Base-by-base conservation (phyloP, 2,797 vertebrate genomes). In the Pangasius krempfi region DNA sequence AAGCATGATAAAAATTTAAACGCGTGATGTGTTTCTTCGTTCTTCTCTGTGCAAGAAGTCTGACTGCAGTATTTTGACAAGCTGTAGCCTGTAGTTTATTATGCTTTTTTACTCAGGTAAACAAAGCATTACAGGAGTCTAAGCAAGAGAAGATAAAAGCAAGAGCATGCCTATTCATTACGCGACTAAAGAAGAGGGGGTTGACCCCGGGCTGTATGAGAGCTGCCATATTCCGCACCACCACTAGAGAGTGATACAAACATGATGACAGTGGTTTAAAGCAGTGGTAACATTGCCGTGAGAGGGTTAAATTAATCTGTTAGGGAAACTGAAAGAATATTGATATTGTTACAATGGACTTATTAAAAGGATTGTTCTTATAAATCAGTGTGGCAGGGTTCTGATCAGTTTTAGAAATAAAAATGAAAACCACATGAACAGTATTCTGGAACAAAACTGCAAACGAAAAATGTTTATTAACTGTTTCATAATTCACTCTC, bases 231-330 rank as follows among this genome's bases (percentile, higher is more conserved):
- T n/a, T 27, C 37, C n/a, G 40, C 79, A 60, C 79, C 54, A 40
- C 81, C 81, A 83, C 81, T 83, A 83, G 81, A 64, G 81, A 9
- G 81, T 47, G 81, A n/a, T 83, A 66, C 9, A n/a, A 64, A 47
- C 60, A 83, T 47, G 27, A 62, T 62, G 27, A 27, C 25, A 62
- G 56, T 0, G 1, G 27, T 62, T 82, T 44, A 82, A 6, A 60
- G 13, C 9, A 1, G 54, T n/a, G 58, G 5, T 8, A 16, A 52
- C 47, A 18, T 14, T n/a, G 27, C 22, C 14, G 3, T 10, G 20
- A 7, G 25, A n/a, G 5, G 25, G 12, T 52, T 50, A 56, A 0
- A 79, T 54, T 54, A 33, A 4, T 52, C 47, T 18, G 27, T 52
- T 52, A 18, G 12, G 27, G 13, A 76, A 76, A 50, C 44, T 9